Percentiles rank a stretch among this genome's conserved stretches.
phyloP scores from a whole-genome alignment of 2,888 invertebrate genomes.

The Muscina levida region DNA sequence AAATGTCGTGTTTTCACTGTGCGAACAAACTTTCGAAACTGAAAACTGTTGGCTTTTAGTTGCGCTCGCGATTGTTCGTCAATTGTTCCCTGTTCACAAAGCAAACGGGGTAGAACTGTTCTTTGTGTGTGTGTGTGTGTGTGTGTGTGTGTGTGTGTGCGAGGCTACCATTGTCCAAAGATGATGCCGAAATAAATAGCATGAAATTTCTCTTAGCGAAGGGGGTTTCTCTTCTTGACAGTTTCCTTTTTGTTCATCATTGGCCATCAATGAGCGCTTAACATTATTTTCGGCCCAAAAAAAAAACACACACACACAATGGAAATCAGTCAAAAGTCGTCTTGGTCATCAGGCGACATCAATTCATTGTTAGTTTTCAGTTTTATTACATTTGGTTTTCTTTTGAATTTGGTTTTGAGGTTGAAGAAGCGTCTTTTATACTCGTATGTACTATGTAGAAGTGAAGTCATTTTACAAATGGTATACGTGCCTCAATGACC shows the following conservation, averaged over 20 bases:
- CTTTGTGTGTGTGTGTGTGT: too few species aligned
- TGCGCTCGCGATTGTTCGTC: background rate
- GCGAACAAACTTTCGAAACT: slow-evolving; percentile 2
- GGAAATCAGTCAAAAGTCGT: slow-evolving; percentile 14
- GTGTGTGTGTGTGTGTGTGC: too few species aligned
- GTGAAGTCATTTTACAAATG: slow-evolving; percentile 39
- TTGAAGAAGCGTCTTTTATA: too few species aligned
- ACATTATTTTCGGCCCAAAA: background rate
- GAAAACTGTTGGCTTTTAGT: too few species aligned
- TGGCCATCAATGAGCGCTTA: background rate
- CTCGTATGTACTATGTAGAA: background rate
- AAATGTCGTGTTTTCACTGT: background rate
- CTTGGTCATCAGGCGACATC: slow-evolving; percentile 1
- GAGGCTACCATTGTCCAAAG: background rate
- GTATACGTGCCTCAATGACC: slow-evolving; percentile 52
- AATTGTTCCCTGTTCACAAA: background rate
- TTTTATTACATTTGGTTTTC: background rate
- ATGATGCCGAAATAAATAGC: background rate
- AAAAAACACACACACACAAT: too few species aligned
- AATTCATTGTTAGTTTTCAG: background rate
- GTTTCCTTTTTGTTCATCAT: too few species aligned
- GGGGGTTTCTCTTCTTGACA: too few species aligned
- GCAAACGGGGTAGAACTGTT: background rate
- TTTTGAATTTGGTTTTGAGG: too few species aligned
- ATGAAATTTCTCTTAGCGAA: background rate